A percentile compares a stretch with the other conserved stretches of the same genome.
Conservation (phyloP, 1,140 invertebrate species). For the Ips typographus region DNA sequence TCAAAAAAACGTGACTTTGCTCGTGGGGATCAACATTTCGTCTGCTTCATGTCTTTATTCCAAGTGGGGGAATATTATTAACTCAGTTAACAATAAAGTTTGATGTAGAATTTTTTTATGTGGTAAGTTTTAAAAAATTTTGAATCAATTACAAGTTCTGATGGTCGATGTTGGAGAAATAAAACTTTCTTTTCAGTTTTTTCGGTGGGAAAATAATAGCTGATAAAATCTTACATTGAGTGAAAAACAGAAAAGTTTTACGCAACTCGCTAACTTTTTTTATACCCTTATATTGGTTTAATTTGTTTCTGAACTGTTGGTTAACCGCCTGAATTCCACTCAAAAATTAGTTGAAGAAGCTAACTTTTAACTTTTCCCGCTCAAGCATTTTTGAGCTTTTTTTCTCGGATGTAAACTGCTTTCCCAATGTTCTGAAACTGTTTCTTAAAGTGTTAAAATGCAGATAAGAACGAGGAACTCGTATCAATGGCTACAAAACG, state of each 20-base stretch:
- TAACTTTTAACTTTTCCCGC: not conserved
- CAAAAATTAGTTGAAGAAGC: not conserved
- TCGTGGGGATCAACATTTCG: no score
- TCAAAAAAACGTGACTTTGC: no score
- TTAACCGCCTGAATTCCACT: not conserved
- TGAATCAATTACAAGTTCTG: not conserved
- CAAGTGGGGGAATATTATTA: no score
- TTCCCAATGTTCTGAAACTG: no score
- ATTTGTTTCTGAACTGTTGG: not conserved
- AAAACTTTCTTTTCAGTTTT: not conserved
- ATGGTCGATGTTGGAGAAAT: not conserved
- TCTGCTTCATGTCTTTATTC: no score
- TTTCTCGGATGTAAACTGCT: not conserved
- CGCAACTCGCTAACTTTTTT: not conserved
- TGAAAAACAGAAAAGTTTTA: not conserved
- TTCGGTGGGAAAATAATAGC: not conserved
- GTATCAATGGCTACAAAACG: not conserved
- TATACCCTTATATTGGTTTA: not conserved
- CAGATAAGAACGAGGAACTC: not conserved
- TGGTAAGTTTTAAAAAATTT: not conserved
- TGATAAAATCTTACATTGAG: constrained; percentile 1
- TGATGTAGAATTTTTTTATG: no score
- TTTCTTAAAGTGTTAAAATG: no score
- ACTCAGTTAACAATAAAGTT: no score
- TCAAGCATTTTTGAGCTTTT: not conserved